These are phyloP conservation scores for Megatriorchis doriae DNA, from an alignment of 2,113 vertebrate genomes.

Conservation along the genomic window DNA sequence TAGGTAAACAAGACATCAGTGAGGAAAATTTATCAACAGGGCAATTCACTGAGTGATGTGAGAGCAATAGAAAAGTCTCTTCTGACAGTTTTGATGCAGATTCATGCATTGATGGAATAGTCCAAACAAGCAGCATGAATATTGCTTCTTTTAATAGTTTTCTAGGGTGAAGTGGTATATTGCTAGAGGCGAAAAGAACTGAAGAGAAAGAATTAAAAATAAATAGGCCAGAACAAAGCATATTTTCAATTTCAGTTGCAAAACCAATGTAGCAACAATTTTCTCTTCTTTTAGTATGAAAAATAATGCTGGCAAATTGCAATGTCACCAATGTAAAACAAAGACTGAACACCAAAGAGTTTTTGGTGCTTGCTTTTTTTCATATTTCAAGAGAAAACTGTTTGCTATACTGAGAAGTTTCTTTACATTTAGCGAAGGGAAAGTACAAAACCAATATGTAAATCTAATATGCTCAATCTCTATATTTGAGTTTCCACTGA, in stretches of 20 bases:
- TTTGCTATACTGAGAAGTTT: neutral
- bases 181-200: conserved; percentile 36
- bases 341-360: neutral
- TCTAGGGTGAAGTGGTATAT: neutral
- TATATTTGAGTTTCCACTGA: neutral
- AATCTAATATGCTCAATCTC: neutral
- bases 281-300: conserved; percentile 28
- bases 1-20: neutral
- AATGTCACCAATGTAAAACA: neutral
- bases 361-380: neutral
- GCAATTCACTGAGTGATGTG: neutral
- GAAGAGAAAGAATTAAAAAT: conserved; percentile 61
- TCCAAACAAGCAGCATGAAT: neutral
- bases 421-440: neutral
- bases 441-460: neutral
- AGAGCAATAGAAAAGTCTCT: neutral
- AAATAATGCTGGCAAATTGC: conserved; percentile 30
- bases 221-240: conserved; percentile 59
- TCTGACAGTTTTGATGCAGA: neutral
- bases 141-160: conserved; percentile 11
- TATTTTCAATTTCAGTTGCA: conserved; percentile 58
- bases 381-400: neutral
- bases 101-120: neutral
- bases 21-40: neutral
- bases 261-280: conserved; percentile 29